Evolutionary conservation across 2,797 vertebrate genomes (phyloP).

Genomic region (Lepilemur ruficaudatus): DNA sequence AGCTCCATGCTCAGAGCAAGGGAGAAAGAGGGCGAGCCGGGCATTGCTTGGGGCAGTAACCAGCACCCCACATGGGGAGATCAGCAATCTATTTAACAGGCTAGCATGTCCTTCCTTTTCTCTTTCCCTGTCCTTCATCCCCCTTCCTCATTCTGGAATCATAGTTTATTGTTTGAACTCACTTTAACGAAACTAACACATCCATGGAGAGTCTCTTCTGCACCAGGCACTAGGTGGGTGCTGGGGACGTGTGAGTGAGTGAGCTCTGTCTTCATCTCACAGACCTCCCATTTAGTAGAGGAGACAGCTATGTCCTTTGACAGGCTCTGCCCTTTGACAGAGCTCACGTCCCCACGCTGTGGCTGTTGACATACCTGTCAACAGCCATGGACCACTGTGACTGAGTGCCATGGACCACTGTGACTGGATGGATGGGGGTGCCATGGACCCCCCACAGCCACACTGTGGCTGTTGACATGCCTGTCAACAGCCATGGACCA

Average conservation of each 20-base stretch:
- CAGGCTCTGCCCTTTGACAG: too few species aligned
- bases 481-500: too few species aligned
- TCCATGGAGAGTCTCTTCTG: not conserved
- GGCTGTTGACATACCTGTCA: too few species aligned
- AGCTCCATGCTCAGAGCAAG: not conserved
- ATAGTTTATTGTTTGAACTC: not conserved
- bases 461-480: too few species aligned
- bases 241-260: not conserved
- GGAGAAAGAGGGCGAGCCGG: not conserved
- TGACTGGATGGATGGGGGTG: too few species aligned
- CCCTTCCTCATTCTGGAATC: not conserved
- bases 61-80: fast-evolving
- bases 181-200: not conserved
- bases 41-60: not conserved
- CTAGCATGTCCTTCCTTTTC: not conserved
- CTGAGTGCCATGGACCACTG: too few species aligned
- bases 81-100: not conserved
- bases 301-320: not conserved
- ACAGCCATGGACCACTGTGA: too few species aligned
- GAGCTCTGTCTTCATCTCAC: not conserved
- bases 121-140: not conserved
- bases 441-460: too few species aligned
- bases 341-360: too few species aligned
- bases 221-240: not conserved
- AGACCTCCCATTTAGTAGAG: not conserved